These are phyloP conservation scores for Aproaerema taeniolella DNA, from an alignment of 2,888 invertebrate species.

Conservation along the genomic window DNA sequence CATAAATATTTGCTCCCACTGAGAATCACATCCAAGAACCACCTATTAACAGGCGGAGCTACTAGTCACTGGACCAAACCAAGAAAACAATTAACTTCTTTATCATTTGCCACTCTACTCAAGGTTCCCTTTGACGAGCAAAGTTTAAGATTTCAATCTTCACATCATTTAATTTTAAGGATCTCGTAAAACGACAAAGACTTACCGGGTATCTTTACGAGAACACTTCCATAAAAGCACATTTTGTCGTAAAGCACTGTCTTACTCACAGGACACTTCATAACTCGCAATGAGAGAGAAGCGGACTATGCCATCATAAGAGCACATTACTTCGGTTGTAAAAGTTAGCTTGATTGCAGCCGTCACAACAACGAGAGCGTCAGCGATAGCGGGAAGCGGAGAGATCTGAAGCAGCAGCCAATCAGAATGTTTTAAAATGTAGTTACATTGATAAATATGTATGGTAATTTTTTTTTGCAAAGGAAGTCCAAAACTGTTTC, in stretches of 20 bases:
- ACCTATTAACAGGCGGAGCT: too few relatives aligned
- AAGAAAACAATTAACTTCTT: too few relatives aligned
- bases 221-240: slow-evolving; percentile 13
- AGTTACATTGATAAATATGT: too few relatives aligned
- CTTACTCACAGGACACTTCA: slow-evolving; percentile 23
- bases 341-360: slow-evolving; percentile 12
- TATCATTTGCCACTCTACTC: too few relatives aligned
- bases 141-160: background rate
- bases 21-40: too few relatives aligned
- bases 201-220: slow-evolving; percentile 5
- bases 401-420: too few relatives aligned
- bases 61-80: too few relatives aligned
- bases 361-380: background rate
- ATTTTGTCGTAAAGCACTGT: slow-evolving; percentile 15
- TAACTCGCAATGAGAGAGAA: slow-evolving; percentile 22
- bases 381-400: slow-evolving; percentile 3
- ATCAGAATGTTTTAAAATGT: too few relatives aligned
- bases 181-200: background rate
- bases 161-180: background rate
- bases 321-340: slow-evolving; percentile 16
- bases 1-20: too few relatives aligned
- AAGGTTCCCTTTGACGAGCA: too few relatives aligned
- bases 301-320: slow-evolving; percentile 16
- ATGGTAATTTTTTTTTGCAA: too few relatives aligned
- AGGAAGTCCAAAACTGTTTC: too few relatives aligned